Base-by-base conservation (phyloP, 2,113 vertebrate genomes). In the Mustela nigripes region DNA sequence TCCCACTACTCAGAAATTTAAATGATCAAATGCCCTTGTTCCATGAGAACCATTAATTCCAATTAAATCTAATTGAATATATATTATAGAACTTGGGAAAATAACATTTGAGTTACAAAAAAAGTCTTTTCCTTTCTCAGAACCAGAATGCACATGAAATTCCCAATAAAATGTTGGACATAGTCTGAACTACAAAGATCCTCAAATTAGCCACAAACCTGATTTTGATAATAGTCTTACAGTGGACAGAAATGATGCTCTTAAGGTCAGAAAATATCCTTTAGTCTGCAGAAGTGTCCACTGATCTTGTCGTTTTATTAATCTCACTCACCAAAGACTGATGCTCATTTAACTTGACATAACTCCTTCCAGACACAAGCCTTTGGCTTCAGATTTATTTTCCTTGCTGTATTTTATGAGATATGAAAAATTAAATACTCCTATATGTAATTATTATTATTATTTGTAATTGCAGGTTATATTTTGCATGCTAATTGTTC, bases 391-490 rank as follows among this genome's bases (percentile, higher is more conserved):
- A 94, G n/a, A 50, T 89, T 93, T 76, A 83, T 92, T 97, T 97
- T 74, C 58, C 31, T 86, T 94, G 33, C 21, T 85, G 6, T 91
- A 69, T 93, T 96, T 97, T 85, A 94, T 81, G 93, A 90, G 45
- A 92, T 8, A 39, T 4, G 65, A 81, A 89, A 88, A 94, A 93
- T 58, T 79, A 97, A 96, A 63, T 69, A 78, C 53, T 88, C 60
- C 12, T 24, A 58, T 53, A 65, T 79, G 33, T 86, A 89, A 93
- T 84, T 95, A 93, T 93, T 93, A 92, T 93, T 94, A 92, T 93
- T 94, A 92, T 92, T 96, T 98, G 22, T 36, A 93, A 89, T 58
- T 82, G 1, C 62, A 90, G 33, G 24, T 62, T 93, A 4, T 6
- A 91, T 76, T 89, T 87, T 96, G 65, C 62, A 91, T 82, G 33